Conservation (phyloP, 1,140 invertebrate species). For the Plectrocnemia conspersa region DNA sequence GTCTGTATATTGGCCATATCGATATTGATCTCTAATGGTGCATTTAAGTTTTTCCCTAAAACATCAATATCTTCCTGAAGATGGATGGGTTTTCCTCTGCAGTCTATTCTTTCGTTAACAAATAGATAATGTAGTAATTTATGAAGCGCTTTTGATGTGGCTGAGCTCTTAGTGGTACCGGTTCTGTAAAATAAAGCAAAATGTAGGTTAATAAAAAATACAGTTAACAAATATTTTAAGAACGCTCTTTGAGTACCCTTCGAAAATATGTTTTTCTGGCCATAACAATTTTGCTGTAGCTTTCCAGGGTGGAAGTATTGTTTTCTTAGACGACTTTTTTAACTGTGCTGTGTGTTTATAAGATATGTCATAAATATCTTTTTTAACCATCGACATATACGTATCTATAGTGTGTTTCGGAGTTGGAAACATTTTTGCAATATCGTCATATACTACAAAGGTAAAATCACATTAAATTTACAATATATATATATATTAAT, state of each 20-base stretch:
- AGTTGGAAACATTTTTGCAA: slow-evolving; percentile 6
- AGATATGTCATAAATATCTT: slow-evolving; percentile 10
- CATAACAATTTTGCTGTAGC: background rate
- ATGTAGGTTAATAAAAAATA: too few relatives aligned
- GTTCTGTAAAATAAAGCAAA: slow-evolving; percentile 17
- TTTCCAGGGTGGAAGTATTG: background rate
- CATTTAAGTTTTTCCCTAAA: slow-evolving; percentile 34
- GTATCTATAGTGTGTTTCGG: slow-evolving; percentile 8
- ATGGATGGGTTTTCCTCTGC: slow-evolving; percentile 38
- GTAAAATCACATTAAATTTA: too few relatives aligned
- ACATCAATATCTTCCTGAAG: slow-evolving; percentile 36
- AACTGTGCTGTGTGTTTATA: slow-evolving; percentile 3
- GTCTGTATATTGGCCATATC: background rate
- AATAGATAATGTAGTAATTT: slow-evolving; percentile 37
- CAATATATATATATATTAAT: too few relatives aligned
- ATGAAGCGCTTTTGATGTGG: slow-evolving; percentile 37
- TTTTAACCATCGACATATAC: background rate
- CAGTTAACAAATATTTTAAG: background rate
- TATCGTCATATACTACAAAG: slow-evolving; percentile 3
- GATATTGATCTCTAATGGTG: slow-evolving; percentile 31
- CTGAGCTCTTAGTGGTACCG: slow-evolving; percentile 38
- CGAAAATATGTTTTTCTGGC: background rate
- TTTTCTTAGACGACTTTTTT: background rate
- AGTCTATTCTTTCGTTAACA: slow-evolving; percentile 36
- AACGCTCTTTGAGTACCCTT: slow-evolving; percentile 1